Evolutionary conservation across 1,140 invertebrate species (phyloP).

Genomic region (Myzus persicae): DNA sequence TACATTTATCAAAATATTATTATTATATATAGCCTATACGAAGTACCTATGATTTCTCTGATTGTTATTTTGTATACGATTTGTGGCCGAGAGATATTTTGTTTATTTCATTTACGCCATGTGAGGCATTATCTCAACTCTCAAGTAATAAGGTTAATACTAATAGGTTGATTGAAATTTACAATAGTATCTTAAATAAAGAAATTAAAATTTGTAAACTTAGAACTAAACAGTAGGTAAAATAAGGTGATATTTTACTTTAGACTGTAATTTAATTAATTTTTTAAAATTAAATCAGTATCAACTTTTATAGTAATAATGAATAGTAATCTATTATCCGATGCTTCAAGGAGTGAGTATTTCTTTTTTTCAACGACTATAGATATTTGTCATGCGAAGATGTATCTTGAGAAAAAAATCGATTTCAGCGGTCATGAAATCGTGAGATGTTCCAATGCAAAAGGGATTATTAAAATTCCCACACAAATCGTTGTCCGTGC

Average conservation of each 20-base stretch:
- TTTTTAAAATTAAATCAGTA: background rate
- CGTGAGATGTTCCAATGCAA: background rate
- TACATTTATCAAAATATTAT: too few species aligned
- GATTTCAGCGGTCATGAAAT: constrained; percentile 26
- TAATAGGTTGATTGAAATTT: background rate
- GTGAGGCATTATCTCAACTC: background rate
- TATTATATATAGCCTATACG: too few species aligned
- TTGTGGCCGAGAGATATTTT: background rate
- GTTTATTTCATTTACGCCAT: background rate
- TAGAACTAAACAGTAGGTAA: background rate
- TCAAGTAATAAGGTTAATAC: too few species aligned
- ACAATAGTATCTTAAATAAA: background rate
- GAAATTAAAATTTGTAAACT: background rate
- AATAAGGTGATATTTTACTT: background rate
- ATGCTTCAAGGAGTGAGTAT: background rate
- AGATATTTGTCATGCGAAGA: background rate
- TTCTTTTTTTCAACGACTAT: background rate
- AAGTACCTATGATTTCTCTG: too few species aligned
- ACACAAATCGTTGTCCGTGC: background rate
- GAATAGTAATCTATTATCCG: background rate
- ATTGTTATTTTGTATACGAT: background rate
- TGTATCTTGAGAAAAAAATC: background rate
- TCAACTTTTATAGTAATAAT: background rate
- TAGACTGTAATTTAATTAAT: background rate
- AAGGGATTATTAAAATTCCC: constrained; percentile 39